Evolutionary conservation across 2,888 invertebrate species (phyloP), one percentile per base, ranked within the genome.

Genomic region (Drosophila melanocephala): DNA sequence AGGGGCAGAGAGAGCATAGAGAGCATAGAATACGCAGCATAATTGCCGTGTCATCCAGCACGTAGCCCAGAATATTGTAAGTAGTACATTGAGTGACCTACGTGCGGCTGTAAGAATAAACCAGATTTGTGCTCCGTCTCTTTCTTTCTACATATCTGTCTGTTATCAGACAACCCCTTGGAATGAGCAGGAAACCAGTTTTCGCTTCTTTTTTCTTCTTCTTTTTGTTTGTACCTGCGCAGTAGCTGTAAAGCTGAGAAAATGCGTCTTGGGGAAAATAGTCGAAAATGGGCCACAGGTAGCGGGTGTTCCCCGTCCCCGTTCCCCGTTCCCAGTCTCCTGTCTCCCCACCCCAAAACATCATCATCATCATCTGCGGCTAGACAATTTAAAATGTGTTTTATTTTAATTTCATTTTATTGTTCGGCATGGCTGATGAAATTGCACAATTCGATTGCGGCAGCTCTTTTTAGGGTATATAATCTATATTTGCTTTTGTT

Each of bases 41-140:
- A 32, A 75, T 32, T 81, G 85, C 58, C 85, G 83, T 85, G 85
- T 89, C 86, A 86, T 87, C 75, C 44, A 19, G 84, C 87, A 87
- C 87, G 87, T 90, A 90, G 87, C 22, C 71, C 79, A 83, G 50
- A 62, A 44, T 60, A 72, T 59, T 56, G 30, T 7, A 72, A 71
- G 37, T 37, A 55, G 19, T 26, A 55, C n/a, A 52, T n/a, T 0
- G 3, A n/a, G 14, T n/a, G 75, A 64, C 78, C 79, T 90, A 85
- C 90, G 86, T 87, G 90, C 83, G 61, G 50, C 42, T 62, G 44
- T 37, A 32, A 30, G 58, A 53, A 51, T 75, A 60, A 71, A 42
- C 55, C 26, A 47, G 55, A 59, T 67, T 35, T 57, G 19, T 52
- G 47, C 30, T 39, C 30, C 16, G 14, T 57, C 50, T 39, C 33